Evolutionary conservation across 2,797 vertebrate genomes (phyloP).

Genomic region (Aldrovandia affinis): DNA sequence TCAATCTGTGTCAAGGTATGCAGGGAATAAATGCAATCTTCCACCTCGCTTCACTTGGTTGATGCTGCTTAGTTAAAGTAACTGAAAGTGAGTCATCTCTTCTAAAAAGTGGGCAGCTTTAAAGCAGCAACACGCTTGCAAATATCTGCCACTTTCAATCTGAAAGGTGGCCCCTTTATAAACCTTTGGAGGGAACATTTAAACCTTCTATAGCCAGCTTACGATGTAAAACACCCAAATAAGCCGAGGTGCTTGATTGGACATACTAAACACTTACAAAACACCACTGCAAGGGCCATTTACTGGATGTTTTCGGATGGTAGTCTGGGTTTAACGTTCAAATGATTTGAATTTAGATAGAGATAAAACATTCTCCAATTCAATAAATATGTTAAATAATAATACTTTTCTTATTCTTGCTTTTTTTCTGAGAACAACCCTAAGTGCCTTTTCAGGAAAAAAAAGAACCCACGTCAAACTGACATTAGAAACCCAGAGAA

Average conservation of each 20-base stretch:
- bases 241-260: background rate
- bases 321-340: no score
- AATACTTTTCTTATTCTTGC: no score
- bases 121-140: background rate
- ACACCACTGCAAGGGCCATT: background rate
- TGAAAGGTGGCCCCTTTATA: background rate
- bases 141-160: background rate
- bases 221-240: background rate
- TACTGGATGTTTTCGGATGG: background rate
- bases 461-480: background rate
- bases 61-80: slow-evolving; percentile 2
- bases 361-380: no score
- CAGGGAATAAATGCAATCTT: background rate
- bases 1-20: background rate
- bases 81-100: background rate
- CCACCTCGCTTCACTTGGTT: background rate
- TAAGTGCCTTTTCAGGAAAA: background rate
- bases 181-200: background rate
- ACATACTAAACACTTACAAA: background rate
- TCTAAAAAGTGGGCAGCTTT: background rate
- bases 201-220: background rate
- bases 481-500: background rate
- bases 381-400: no score
- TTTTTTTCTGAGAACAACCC: background rate
- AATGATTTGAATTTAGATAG: no score